Percentiles rank a stretch among this genome's conserved stretches.
Conservation (phyloP, 2,113 vertebrate species). For the Otis tarda region DNA sequence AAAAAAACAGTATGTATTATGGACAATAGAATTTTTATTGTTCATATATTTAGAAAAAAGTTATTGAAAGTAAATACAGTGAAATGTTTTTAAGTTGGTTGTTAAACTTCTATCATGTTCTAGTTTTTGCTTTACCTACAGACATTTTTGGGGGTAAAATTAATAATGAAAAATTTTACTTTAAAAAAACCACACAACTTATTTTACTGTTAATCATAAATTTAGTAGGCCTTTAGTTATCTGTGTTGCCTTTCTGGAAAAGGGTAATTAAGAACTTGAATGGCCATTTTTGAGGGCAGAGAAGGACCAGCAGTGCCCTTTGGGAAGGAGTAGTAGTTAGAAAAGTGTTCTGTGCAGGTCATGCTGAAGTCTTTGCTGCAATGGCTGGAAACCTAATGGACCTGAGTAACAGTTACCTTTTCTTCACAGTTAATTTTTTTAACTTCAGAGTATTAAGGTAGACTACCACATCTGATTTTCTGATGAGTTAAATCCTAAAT, state of each 20-base stretch:
- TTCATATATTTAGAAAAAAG: not conserved
- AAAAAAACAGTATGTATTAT: not conserved
- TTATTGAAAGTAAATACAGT: not conserved
- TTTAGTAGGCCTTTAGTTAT: not conserved
- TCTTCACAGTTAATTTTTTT: not conserved
- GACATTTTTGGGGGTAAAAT: not conserved
- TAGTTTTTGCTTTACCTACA: not conserved
- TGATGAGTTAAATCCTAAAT: not conserved
- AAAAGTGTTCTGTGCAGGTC: not conserved
- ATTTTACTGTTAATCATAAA: not conserved
- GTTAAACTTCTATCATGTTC: not conserved
- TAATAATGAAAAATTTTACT: not conserved
- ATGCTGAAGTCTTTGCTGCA: not conserved
- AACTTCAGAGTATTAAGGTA: not conserved
- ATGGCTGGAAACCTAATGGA: not conserved
- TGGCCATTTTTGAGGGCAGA: not conserved
- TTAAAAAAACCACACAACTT: not conserved
- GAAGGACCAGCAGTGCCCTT: not conserved
- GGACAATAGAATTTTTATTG: not conserved
- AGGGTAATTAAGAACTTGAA: not conserved
- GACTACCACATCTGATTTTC: not conserved
- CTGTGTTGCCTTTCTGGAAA: not conserved
- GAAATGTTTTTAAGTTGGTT: not conserved
- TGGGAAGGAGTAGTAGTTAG: not conserved
- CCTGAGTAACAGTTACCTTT: not conserved